A percentile compares a stretch with the other conserved stretches of the same genome.
Conservation (phyloP, 2,888 invertebrate species). For the Idaea straminata region DNA sequence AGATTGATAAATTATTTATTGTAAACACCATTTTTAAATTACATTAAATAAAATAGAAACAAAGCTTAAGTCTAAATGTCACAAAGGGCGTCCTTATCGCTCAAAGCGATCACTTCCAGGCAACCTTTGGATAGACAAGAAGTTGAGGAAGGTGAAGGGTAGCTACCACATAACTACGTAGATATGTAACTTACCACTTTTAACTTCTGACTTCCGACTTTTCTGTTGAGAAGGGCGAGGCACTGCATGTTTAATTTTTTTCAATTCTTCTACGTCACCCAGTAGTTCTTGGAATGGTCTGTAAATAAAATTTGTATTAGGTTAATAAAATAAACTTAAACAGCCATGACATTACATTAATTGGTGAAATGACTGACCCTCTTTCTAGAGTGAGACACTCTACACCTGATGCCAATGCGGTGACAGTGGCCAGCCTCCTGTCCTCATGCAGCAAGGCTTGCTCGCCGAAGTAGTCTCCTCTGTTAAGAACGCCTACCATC, state of each 20-base stretch:
- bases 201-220: constrained; percentile 55
- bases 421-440: constrained; percentile 93
- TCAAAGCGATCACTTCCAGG: no score
- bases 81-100: no score
- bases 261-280: constrained; percentile 87
- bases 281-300: constrained; percentile 91
- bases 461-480: constrained; percentile 94
- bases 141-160: no score
- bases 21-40: no score
- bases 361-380: constrained; percentile 74
- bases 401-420: constrained; percentile 90
- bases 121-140: no score
- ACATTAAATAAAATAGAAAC: no score
- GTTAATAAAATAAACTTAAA: neutral
- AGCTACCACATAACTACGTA: no score
- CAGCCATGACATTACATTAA: neutral
- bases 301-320: constrained; percentile 26
- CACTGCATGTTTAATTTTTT: constrained; percentile 58
- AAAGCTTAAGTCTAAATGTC: no score
- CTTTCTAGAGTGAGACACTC: constrained; percentile 93
- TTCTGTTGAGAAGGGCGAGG: constrained; percentile 59
- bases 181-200: constrained; percentile 55
- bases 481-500: constrained; percentile 84
- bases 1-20: no score
- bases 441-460: constrained; percentile 92